Conservation (phyloP, 2,888 invertebrate genomes). For the Gymnocheta viridis region DNA sequence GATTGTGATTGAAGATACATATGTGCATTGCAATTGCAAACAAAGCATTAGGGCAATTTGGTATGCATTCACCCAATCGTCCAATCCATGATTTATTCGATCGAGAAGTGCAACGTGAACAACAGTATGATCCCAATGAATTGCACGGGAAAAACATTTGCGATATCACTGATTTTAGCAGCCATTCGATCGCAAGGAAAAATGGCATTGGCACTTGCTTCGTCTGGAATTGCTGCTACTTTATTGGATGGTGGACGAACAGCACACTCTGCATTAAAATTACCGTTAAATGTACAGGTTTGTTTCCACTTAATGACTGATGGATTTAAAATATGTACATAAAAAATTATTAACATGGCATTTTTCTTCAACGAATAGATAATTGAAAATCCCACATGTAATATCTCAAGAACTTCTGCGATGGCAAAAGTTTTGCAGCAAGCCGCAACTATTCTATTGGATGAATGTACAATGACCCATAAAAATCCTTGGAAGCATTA, state of each 20-base stretch:
- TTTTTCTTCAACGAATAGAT: background rate
- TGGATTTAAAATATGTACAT: too few species aligned
- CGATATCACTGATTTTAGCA: constrained; percentile 44
- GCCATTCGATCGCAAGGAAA: constrained; percentile 41
- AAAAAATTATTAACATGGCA: too few species aligned
- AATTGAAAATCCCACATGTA: background rate
- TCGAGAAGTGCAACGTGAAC: background rate
- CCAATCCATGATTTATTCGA: background rate
- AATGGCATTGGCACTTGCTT: constrained; percentile 53
- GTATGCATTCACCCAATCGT: background rate
- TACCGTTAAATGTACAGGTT: background rate
- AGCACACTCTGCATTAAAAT: constrained; percentile 25
- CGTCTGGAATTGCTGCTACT: constrained; percentile 48
- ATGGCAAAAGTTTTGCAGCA: background rate
- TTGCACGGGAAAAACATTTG: constrained; percentile 19
- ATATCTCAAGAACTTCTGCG: too few species aligned
- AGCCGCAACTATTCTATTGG: background rate
- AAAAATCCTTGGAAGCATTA: background rate
- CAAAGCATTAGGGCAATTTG: background rate
- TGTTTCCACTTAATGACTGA: too few species aligned
- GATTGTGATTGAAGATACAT: too few species aligned
- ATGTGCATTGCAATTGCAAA: too few species aligned
- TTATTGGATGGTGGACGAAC: constrained; percentile 45
- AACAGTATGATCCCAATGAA: too few species aligned
- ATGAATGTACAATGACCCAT: background rate